Evolutionary conservation across 2,888 invertebrate species (phyloP).

Genomic region (Cheilosia urbana): DNA sequence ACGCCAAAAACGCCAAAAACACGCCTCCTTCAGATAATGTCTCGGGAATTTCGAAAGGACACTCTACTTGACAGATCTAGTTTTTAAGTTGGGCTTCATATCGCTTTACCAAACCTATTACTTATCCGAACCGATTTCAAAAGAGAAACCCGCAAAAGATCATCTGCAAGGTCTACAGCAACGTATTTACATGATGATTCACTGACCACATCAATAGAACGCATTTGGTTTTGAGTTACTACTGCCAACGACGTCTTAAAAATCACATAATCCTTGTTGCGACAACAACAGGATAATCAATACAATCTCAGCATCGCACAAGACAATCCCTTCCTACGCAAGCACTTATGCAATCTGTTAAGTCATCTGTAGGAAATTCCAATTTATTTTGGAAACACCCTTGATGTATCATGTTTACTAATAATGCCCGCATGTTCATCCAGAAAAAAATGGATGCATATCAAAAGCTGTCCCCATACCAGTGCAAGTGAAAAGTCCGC

Average conservation of each 20-base stretch:
- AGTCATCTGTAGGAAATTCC: constrained; percentile 7
- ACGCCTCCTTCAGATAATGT: too few relatives aligned
- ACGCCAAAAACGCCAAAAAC: too few relatives aligned
- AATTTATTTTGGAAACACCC: constrained; percentile 12
- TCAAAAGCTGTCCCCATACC: not conserved
- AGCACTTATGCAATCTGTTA: not conserved
- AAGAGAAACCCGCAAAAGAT: too few relatives aligned
- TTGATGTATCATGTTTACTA: not conserved
- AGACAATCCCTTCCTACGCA: not conserved
- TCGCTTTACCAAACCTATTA: too few relatives aligned
- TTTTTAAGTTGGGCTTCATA: too few relatives aligned
- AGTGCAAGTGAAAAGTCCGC: not conserved
- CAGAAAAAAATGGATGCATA: not conserved
- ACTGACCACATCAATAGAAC: too few relatives aligned
- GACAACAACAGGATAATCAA: not conserved
- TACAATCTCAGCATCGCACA: not conserved
- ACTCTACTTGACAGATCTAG: too few relatives aligned
- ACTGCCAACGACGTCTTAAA: not conserved
- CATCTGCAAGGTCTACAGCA: too few relatives aligned
- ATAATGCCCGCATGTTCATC: not conserved
- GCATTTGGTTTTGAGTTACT: not conserved
- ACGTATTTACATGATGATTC: too few relatives aligned
- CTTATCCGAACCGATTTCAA: too few relatives aligned
- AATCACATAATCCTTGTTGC: not conserved
- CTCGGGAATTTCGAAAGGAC: too few relatives aligned